A percentile compares a stretch with the other conserved stretches of the same genome.
phyloP scores from a whole-genome alignment of 2,888 invertebrate species.

The Tethea ocularis region DNA sequence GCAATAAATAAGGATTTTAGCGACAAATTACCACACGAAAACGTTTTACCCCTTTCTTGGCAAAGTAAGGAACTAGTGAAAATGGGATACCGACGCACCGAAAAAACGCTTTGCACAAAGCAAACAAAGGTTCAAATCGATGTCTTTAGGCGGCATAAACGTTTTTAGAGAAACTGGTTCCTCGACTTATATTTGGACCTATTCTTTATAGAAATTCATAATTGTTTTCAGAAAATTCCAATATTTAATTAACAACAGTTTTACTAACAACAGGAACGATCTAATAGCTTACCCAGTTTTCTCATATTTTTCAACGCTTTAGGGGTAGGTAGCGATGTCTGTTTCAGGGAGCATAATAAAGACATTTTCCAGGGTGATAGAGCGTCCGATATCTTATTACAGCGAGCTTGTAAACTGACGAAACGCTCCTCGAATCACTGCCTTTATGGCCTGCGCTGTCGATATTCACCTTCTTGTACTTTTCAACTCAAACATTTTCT shows the following conservation, averaged over 20 bases:
- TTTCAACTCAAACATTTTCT: slow-evolving; percentile 32
- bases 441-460: slow-evolving; percentile 64
- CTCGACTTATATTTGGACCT: neutral
- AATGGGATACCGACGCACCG: slow-evolving; percentile 49
- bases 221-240: too few relatives aligned
- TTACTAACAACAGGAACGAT: slow-evolving; percentile 1
- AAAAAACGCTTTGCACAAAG: slow-evolving; percentile 37
- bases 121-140: slow-evolving; percentile 40
- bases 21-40: slow-evolving; percentile 81
- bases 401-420: slow-evolving; percentile 70
- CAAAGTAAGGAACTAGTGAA: slow-evolving; percentile 69
- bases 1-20: slow-evolving; percentile 83
- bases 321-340: slow-evolving; percentile 28
- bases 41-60: slow-evolving; percentile 71
- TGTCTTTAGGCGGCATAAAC: slow-evolving; percentile 33
- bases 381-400: slow-evolving; percentile 75
- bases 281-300: slow-evolving; percentile 12
- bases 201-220: too few relatives aligned
- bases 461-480: slow-evolving; percentile 65
- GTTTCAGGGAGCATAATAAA: slow-evolving; percentile 58
- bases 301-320: slow-evolving; percentile 12
- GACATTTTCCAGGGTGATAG: slow-evolving; percentile 67
- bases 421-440: slow-evolving; percentile 71
- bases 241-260: neutral
- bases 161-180: slow-evolving; percentile 16